Conservation (phyloP, 1,140 invertebrate genomes). For the Pentalonia nigronervosa region DNA sequence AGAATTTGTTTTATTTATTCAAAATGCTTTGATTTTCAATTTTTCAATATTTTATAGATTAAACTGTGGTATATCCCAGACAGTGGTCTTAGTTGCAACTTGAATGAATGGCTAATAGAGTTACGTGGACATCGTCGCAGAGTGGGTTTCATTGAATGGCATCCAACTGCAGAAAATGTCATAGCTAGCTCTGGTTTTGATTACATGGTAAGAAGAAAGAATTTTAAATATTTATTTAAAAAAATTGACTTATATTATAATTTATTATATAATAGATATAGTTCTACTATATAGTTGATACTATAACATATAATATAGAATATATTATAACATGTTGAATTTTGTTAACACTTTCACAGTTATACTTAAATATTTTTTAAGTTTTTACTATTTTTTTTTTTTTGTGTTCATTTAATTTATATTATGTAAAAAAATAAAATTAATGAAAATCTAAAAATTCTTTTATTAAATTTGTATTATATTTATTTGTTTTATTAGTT, state of each 20-base stretch:
- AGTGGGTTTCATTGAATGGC: constrained; percentile 90
- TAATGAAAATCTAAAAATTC: no score
- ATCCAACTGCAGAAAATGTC: constrained; percentile 92
- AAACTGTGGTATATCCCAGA: constrained; percentile 94
- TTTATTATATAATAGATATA: no score
- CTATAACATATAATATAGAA: not conserved
- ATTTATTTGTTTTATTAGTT: no score
- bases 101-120: constrained; percentile 87
- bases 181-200: constrained; percentile 88
- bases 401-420: not conserved
- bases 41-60: constrained; percentile 68
- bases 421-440: not conserved
- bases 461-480: no score
- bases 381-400: not conserved
- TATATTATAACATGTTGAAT: not conserved
- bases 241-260: no score
- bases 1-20: constrained; percentile 11
- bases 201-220: constrained; percentile 71
- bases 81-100: constrained; percentile 78
- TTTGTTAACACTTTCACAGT: no score
- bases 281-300: not conserved
- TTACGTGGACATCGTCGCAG: constrained; percentile 86
- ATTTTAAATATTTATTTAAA: not conserved
- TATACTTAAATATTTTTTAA: not conserved
- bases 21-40: not conserved